Base-by-base conservation (phyloP, 2,797 vertebrate species). In the Channallabes apus region DNA sequence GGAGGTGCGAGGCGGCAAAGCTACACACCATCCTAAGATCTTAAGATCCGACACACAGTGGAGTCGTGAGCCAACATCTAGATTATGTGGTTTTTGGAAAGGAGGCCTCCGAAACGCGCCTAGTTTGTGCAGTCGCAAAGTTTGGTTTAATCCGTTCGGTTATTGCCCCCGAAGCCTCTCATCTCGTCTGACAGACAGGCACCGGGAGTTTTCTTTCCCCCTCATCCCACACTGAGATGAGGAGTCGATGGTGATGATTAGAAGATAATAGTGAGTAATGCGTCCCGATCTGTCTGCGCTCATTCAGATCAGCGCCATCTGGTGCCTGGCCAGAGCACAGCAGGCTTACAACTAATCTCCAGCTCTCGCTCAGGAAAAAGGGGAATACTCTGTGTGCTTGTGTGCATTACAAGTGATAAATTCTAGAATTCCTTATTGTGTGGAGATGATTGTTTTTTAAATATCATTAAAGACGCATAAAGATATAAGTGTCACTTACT, bases 101-200 rank as follows among this genome's bases (percentile, higher is more conserved):
- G 79, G 65, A 88, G 76, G 83, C 75, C 38, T 78, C 76, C 87
- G 68, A 64, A 77, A 77, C 84, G 82, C 69, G 80, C 80, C 90
- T 90, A 93, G 93, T 95, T 94, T 95, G 95, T 80, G 29, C 93
- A 94, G 95, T 94, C 94, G 92, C 38, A 46, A 76, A 83, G 79
- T 84, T 87, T 93, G 92, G 92, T 93, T 92, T 97, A 96, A 97
- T 96, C 96, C 95, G 91, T 93, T 94, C 93, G 94, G 80, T 87
- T 89, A 87, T 85, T 77, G 62, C 46, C 78, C 84, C 84, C 84
- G 84, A 88, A 88, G 93, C 94, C 94, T 94, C 94, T 94, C 95
- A 84, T 95, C 94, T 96, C 93, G 94, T 86, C 95, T 95, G 85
- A 85, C 83, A 86, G 86, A 86, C 80, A 86, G 82, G 91, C 94